Base-by-base conservation (phyloP, 2,113 vertebrate genomes). In the Hucho hucho region DNA sequence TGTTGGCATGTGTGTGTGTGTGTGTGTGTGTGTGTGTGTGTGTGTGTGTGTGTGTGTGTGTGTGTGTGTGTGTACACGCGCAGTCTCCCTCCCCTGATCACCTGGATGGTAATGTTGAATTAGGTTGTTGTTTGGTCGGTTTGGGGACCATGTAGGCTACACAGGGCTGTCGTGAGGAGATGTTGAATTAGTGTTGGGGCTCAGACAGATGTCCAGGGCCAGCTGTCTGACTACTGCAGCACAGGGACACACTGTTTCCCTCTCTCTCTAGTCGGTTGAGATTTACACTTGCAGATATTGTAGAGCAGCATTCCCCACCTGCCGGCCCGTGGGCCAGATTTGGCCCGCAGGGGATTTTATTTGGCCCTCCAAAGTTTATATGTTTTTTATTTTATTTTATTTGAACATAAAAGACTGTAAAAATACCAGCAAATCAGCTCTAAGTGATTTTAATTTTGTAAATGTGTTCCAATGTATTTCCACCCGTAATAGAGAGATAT, bases 151-250 rank as follows among this genome's bases (percentile, higher is more conserved):
- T 43, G 37, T 43, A 43, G 9, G 7, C 37, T 43, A 43, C 37
- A 43, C 49, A 53, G 67, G 49, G 26, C 73, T 78, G 77, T 69
- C 74, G 70, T 25, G n/a, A 69, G 73, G 78, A 32, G 64, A 75
- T 73, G 61, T 80, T 71, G 81, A 69, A 79, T 73, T 75, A 82
- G 24, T 14, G 5, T 66, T 7, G 14, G 28, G 18, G 16, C 75
- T 78, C 77, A 75, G 70, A 76, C 81, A 90, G 86, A 66, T 87
- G 85, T 80, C 82, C 75, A 73, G 74, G 64, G 65, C 66, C 84
- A 87, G 76, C 80, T 90, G 86, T 83, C 77, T 53, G 49, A 13
- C 14, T 18, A 53, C 49, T 53, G 49, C 70, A 26, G 71, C 72
- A 43, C 37, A 32, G 9, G 46, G 65, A 82, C 75, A 25, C 64